A percentile compares a stretch with the other conserved stretches of the same genome.
Evolutionary conservation across 2,113 vertebrate species (phyloP).

Genomic region (Phylloscopus trochilus): DNA sequence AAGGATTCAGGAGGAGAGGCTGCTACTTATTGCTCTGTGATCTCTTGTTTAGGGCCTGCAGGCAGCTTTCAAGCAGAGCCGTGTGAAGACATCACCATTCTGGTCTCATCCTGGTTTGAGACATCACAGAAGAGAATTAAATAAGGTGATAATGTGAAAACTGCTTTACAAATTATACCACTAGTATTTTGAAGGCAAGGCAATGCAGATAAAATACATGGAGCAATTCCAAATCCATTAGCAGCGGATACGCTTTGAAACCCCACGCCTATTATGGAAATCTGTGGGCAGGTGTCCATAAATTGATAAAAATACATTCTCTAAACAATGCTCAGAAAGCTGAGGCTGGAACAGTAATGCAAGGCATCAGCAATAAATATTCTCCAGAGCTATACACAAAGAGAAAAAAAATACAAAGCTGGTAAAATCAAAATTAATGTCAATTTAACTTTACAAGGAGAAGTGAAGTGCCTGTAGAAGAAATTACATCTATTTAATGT

Average conservation of each 20-base stretch:
- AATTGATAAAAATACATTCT: neutral
- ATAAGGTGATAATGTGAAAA: neutral
- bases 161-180: neutral
- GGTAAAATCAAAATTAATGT: neutral
- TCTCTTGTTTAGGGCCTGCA: neutral
- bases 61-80: neutral
- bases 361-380: neutral
- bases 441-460: neutral
- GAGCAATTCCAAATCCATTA: conserved; percentile 29
- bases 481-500: neutral
- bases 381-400: neutral
- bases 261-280: neutral
- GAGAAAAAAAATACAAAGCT: neutral
- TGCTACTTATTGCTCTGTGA: neutral
- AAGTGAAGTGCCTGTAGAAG: neutral
- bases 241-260: neutral
- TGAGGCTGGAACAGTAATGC: neutral
- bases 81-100: conserved; percentile 2
- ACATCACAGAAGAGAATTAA: conserved; percentile 12
- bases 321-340: neutral
- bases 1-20: neutral
- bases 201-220: neutral
- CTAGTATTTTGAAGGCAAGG: neutral
- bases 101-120: neutral
- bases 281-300: neutral